A percentile compares a stretch with the other conserved stretches of the same genome.
Evolutionary conservation across 1,140 invertebrate genomes (phyloP).

Genomic region (Drosophila prosaltans): DNA sequence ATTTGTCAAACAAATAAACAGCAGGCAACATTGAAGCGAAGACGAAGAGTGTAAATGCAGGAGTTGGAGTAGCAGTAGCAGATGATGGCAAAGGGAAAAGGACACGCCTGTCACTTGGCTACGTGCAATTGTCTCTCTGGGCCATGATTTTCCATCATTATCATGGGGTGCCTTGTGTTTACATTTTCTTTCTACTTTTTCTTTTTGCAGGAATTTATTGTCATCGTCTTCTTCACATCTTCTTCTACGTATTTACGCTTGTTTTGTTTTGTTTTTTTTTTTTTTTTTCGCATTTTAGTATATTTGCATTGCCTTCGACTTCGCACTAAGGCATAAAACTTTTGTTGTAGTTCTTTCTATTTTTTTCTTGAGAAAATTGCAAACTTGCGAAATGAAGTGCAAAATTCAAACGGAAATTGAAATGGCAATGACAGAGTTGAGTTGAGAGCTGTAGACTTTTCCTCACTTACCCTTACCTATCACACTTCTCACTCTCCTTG

Average conservation of each 20-base stretch:
- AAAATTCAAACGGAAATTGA: conserved; percentile 82
- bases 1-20: conserved; percentile 81
- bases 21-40: conserved; percentile 38
- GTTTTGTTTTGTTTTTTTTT: conserved; percentile 68
- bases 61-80: background rate
- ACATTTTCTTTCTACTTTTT: conserved; percentile 51
- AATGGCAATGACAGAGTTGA: conserved; percentile 80
- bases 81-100: background rate
- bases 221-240: conserved; percentile 59
- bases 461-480: background rate
- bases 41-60: conserved; percentile 13
- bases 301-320: conserved; percentile 74
- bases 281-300: conserved; percentile 59
- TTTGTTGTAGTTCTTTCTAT: conserved; percentile 34
- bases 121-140: conserved; percentile 73
- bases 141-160: conserved; percentile 81
- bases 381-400: conserved; percentile 81
- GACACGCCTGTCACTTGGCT: conserved; percentile 52
- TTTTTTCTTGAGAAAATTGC: conserved; percentile 67
- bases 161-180: conserved; percentile 73
- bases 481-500: background rate
- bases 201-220: conserved; percentile 63
- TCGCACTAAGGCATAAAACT: conserved; percentile 37
- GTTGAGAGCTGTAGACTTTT: conserved; percentile 53
- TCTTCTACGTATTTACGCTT: conserved; percentile 56